These are phyloP conservation scores for Acyrthosiphon pisum DNA, from an alignment of 1,140 invertebrate species.

Conservation along the genomic window DNA sequence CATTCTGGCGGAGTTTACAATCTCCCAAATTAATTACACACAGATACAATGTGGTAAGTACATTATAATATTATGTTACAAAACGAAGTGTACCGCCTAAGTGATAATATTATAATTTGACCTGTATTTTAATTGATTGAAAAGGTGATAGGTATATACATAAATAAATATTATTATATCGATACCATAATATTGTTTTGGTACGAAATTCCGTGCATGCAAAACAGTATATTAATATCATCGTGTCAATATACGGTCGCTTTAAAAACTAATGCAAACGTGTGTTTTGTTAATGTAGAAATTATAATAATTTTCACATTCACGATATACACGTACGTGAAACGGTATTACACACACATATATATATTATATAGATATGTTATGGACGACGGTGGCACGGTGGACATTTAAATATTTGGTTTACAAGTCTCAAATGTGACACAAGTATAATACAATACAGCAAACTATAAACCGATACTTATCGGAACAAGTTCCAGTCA, in stretches of 20 bases:
- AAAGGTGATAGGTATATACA: neutral
- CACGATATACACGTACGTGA: neutral
- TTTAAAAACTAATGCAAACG: neutral
- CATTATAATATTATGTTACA: neutral
- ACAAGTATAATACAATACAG: neutral
- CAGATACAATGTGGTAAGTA: neutral
- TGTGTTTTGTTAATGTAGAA: neutral
- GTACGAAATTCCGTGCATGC: neutral
- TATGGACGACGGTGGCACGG: neutral
- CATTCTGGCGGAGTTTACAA: too few species aligned
- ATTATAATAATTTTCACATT: slow-evolving; percentile 44
- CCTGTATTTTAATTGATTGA: neutral
- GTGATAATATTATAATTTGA: neutral
- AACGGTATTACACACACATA: neutral
- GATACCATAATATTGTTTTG: neutral
- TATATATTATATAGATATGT: neutral
- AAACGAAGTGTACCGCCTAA: neutral
- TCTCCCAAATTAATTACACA: too few species aligned
- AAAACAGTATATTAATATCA: neutral
- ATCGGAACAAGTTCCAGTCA: neutral
- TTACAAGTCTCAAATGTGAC: slow-evolving; percentile 13
- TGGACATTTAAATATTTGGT: slow-evolving; percentile 28
- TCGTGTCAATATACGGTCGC: neutral
- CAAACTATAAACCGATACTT: slow-evolving; percentile 9
- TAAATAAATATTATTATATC: neutral